Evolutionary conservation across 1,140 invertebrate species (phyloP).

Genomic region (Sycophila sp.): DNA sequence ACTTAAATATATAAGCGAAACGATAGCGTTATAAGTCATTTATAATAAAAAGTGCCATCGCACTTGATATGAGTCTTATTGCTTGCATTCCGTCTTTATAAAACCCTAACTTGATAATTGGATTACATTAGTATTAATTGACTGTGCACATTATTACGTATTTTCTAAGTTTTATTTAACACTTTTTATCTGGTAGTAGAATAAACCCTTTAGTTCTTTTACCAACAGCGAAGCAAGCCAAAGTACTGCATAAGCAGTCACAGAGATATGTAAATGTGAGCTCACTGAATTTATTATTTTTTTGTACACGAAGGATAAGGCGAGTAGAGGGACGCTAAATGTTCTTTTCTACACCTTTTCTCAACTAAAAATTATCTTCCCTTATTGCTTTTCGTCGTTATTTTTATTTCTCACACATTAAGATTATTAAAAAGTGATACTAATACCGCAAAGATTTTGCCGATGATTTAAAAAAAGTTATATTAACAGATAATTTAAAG

Average conservation of each 20-base stretch:
- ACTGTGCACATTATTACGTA: conserved; percentile 23
- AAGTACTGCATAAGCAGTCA: conserved; percentile 1
- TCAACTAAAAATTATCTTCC: not conserved
- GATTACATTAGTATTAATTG: conserved; percentile 31
- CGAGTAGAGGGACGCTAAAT: conserved; percentile 11
- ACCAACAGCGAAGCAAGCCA: conserved; percentile 12
- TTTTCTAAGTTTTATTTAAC: conserved; percentile 4
- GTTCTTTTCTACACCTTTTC: not conserved
- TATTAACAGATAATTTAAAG: not conserved
- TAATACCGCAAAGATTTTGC: conserved; percentile 1
- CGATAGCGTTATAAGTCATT: too few relatives aligned
- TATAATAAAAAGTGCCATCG: too few relatives aligned
- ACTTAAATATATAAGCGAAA: too few relatives aligned
- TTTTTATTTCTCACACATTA: conserved; percentile 19
- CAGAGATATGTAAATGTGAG: conserved; percentile 28
- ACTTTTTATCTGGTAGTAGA: conserved; percentile 11
- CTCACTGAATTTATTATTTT: conserved; percentile 12
- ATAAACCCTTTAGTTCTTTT: conserved; percentile 13
- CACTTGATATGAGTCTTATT: not conserved
- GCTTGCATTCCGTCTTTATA: conserved; percentile 15
- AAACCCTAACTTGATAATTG: conserved; percentile 18
- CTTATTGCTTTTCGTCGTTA: conserved; percentile 6
- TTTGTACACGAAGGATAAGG: conserved; percentile 27
- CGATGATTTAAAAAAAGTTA: conserved; percentile 5
- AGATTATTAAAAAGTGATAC: conserved; percentile 4